Base-by-base conservation (phyloP, 2,888 invertebrate genomes). In the Myathropa florea region DNA sequence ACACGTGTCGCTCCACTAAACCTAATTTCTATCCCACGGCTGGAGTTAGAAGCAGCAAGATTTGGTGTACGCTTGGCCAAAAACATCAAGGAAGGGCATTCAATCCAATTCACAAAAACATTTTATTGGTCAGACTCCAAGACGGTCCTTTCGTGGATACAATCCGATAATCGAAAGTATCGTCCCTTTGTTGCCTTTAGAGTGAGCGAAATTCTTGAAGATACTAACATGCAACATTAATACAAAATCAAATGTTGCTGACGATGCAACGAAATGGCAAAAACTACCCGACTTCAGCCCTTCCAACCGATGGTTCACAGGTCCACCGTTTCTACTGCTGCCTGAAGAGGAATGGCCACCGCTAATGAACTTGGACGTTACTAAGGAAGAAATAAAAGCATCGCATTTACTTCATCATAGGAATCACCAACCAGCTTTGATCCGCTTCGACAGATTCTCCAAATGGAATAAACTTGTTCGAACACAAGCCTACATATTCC, bases 121-220 rank as follows among this genome's bases (percentile, higher is more conserved):
- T n/a, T n/a, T n/a, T n/a, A n/a, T n/a, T n/a, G n/a, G 90, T 75
- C 89, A 0, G 89, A 90, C 33, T 90, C 90, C 0, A 88, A 77
- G 68, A 89, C 88, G 7, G 89, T 89, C 6, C 64, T 90, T 18
- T 68, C 73, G 14, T 90, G 89, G 90, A 67, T 90, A 12, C 75
- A 77, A 55, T 88, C 88, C 4, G 88, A 89, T 12, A 83, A 83
- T 1, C 73, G 89, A 70, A 85, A 83, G 33, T 88, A 88, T 55
- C 78, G 76, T 59, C 88, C 88, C 36, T 89, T 88, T 46, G 88
- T 88, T n/a, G 83, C 89, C 0, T 79, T 83, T 36, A 67, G 89
- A 28, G 75, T 89, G 2, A 88, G 87, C 2, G 88, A 89, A 36
- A 88, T 87, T 23, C 53, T 53, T n/a, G 53, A 53, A 18, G 53